Evolutionary conservation across 2,797 vertebrate genomes (phyloP).

Genomic region (Rhodeus uyekii): DNA sequence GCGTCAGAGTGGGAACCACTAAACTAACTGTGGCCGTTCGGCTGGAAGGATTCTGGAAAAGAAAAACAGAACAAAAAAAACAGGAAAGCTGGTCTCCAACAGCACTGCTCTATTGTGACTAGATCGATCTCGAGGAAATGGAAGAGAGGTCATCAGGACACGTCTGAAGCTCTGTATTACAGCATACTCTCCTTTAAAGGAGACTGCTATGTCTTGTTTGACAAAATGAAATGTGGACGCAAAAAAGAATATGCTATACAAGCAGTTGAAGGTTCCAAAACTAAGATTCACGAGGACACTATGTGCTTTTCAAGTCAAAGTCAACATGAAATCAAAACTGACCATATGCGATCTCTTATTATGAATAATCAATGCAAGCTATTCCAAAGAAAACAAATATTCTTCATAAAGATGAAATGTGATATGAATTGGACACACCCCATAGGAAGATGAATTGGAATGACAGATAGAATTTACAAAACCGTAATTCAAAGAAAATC

Average conservation of each 20-base stretch:
- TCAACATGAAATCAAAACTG: neutral
- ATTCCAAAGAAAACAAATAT: neutral
- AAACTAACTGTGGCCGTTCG: slow-evolving; percentile 53
- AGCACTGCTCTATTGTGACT: slow-evolving; percentile 10
- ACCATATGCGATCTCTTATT: too few relatives aligned
- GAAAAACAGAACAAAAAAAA: slow-evolving; percentile 27
- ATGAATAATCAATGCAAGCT: neutral
- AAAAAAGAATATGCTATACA: neutral
- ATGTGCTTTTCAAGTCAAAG: neutral
- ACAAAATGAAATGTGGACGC: neutral
- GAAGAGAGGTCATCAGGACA: slow-evolving; percentile 21
- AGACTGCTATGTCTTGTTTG: slow-evolving; percentile 27
- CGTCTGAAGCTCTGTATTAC: neutral
- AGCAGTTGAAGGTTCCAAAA: neutral
- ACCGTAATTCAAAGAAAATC: neutral
- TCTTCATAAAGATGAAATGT: neutral
- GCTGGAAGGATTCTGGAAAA: slow-evolving; percentile 52
- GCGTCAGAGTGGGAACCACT: slow-evolving; percentile 50
- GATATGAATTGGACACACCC: neutral
- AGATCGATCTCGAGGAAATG: neutral
- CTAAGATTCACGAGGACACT: neutral
- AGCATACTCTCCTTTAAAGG: slow-evolving; percentile 28
- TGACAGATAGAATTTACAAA: neutral
- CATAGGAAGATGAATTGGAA: neutral
- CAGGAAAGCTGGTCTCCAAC: slow-evolving; percentile 31